Conservation (phyloP, 1,140 invertebrate genomes). For the Anastrepha obliqua region DNA sequence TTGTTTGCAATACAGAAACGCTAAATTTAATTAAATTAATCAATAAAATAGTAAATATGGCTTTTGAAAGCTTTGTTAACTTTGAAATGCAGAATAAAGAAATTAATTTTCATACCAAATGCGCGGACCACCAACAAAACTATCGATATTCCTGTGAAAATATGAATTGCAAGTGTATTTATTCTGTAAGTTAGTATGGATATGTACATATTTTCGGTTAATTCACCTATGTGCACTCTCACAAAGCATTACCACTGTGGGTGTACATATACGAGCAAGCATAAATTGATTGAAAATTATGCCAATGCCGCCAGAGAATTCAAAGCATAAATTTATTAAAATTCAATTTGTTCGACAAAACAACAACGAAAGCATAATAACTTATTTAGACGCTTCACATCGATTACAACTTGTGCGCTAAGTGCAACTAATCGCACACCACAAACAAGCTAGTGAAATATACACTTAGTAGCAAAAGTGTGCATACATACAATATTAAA, state of each 20-base stretch:
- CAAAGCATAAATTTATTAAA: conserved; percentile 48
- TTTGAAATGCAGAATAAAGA: too few species aligned
- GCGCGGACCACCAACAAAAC: too few species aligned
- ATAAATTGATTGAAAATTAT: conserved; percentile 41
- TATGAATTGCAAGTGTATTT: too few species aligned
- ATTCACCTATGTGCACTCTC: neutral
- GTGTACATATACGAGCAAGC: neutral
- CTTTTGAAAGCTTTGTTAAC: too few species aligned
- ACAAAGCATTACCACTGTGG: neutral
- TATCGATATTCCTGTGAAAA: too few species aligned
- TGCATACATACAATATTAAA: too few species aligned
- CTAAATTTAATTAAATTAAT: too few species aligned
- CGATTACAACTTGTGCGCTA: neutral
- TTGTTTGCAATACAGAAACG: too few species aligned
- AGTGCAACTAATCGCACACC: neutral
- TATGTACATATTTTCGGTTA: neutral
- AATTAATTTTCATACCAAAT: too few species aligned
- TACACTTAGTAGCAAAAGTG: too few species aligned
- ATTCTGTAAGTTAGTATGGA: neutral
- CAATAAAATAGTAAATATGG: too few species aligned
- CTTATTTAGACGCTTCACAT: neutral
- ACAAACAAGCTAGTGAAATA: too few species aligned
- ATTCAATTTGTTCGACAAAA: conserved; percentile 34
- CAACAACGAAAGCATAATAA: conserved; percentile 24
- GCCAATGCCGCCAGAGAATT: conserved; percentile 30